Conservation (phyloP, 2,888 invertebrate genomes). For the Protonemura montana region DNA sequence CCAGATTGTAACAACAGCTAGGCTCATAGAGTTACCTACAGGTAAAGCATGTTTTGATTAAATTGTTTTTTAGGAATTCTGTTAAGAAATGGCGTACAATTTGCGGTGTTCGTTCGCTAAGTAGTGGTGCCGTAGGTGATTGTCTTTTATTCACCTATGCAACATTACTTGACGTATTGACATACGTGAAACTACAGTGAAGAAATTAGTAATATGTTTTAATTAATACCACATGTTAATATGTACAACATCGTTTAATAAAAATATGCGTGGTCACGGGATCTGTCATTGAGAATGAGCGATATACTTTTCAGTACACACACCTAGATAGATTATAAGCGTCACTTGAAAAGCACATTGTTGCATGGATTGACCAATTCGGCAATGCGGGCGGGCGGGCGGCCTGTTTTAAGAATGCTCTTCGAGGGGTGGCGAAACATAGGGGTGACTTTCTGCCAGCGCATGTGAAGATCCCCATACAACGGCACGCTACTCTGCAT, state of each 20-base stretch:
- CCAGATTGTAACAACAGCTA: too few relatives aligned
- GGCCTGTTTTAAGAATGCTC: too few relatives aligned
- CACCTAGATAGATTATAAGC: too few relatives aligned
- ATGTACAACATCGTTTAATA: too few relatives aligned
- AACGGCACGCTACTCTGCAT: neutral
- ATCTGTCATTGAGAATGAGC: too few relatives aligned
- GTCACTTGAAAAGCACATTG: neutral
- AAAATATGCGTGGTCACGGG: too few relatives aligned
- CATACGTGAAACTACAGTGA: neutral
- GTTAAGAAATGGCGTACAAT: too few relatives aligned
- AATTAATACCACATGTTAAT: too few relatives aligned
- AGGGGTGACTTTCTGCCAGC: neutral
- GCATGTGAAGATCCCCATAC: neutral
- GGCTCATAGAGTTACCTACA: too few relatives aligned
- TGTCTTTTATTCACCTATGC: slow-evolving; percentile 58
- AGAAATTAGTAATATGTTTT: neutral
- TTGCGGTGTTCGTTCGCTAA: slow-evolving; percentile 57
- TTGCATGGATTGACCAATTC: neutral
- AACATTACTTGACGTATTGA: slow-evolving; percentile 59
- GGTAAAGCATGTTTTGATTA: too few relatives aligned
- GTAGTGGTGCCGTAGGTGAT: slow-evolving; percentile 68
- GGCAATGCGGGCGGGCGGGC: neutral
- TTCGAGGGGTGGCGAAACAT: neutral
- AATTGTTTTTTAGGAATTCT: too few relatives aligned
- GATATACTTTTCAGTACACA: too few relatives aligned